These are phyloP conservation scores for Tiliacea aurago DNA, from an alignment of 2,888 invertebrate genomes.

Conservation along the genomic window DNA sequence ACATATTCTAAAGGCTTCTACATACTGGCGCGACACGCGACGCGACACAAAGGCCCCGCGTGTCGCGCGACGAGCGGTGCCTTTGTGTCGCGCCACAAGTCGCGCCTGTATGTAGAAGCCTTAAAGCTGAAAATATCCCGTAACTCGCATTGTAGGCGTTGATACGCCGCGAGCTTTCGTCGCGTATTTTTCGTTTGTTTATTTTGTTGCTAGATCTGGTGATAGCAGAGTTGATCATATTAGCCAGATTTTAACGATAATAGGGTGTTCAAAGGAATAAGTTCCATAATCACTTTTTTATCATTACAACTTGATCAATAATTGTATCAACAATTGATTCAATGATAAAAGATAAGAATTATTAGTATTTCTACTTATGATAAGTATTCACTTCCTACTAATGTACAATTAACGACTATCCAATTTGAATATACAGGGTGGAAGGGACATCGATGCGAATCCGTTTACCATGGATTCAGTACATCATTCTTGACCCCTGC, in stretches of 20 bases:
- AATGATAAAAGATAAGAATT: constrained; percentile 20
- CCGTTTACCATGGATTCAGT: no score
- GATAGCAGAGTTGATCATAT: not conserved
- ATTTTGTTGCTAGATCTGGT: not conserved
- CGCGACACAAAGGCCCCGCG: no score
- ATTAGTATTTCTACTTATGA: not conserved
- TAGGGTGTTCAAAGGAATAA: not conserved
- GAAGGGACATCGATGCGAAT: no score
- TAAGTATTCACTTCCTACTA: not conserved
- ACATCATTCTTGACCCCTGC: no score
- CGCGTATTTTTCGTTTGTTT: not conserved
- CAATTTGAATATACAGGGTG: no score
- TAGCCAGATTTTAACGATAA: not conserved
- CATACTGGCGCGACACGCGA: no score
- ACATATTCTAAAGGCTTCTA: no score
- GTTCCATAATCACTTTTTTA: not conserved
- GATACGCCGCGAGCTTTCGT: not conserved
- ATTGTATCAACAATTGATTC: not conserved
- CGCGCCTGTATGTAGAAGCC: no score
- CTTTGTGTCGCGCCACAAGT: no score
- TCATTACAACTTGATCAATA: constrained; percentile 3
- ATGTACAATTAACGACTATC: not conserved
- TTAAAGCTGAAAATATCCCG: not conserved
- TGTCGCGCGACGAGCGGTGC: no score
- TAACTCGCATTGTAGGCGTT: not conserved